These are phyloP conservation scores for Leptopterna dolabrata DNA, from an alignment of 2,888 invertebrate genomes.

Conservation along the genomic window DNA sequence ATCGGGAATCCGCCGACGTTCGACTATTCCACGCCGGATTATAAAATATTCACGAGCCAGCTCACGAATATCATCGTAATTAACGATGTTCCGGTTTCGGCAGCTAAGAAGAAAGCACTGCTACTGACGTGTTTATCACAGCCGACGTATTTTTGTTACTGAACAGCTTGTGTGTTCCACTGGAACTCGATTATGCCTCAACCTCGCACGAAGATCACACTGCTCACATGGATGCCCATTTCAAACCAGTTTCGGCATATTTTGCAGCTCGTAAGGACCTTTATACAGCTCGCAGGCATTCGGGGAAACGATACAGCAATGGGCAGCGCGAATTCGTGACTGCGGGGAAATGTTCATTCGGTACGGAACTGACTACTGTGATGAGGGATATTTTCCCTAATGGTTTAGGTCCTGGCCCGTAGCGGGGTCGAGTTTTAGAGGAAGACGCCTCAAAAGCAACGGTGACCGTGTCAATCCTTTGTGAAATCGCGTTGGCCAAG, in stretches of 20 bases:
- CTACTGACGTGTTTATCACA: not conserved
- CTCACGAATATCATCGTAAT: too few relatives aligned
- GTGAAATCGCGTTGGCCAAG: slow-evolving; percentile 18
- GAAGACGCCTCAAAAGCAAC: slow-evolving; percentile 14
- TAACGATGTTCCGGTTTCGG: not conserved
- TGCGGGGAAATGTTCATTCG: slow-evolving; percentile 24
- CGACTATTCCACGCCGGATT: too few relatives aligned
- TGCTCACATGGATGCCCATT: too few relatives aligned
- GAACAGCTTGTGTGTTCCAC: too few relatives aligned
- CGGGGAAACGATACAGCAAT: slow-evolving; percentile 16
- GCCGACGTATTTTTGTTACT: too few relatives aligned
- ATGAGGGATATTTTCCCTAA: slow-evolving; percentile 17
- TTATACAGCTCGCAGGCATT: not conserved
- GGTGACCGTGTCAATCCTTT: not conserved
- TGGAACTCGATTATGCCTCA: too few relatives aligned
- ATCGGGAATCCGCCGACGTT: not conserved
- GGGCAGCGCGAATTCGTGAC: slow-evolving; percentile 17
- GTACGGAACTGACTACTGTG: not conserved
- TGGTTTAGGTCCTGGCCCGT: slow-evolving; percentile 26
- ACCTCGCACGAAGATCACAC: too few relatives aligned
- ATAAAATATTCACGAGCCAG: too few relatives aligned
- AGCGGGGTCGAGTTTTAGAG: not conserved
- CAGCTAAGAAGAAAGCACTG: not conserved
- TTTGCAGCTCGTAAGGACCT: not conserved
- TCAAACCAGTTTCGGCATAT: too few relatives aligned